phyloP scores from a whole-genome alignment of 2,113 vertebrate species.

The Pandion haliaetus region DNA sequence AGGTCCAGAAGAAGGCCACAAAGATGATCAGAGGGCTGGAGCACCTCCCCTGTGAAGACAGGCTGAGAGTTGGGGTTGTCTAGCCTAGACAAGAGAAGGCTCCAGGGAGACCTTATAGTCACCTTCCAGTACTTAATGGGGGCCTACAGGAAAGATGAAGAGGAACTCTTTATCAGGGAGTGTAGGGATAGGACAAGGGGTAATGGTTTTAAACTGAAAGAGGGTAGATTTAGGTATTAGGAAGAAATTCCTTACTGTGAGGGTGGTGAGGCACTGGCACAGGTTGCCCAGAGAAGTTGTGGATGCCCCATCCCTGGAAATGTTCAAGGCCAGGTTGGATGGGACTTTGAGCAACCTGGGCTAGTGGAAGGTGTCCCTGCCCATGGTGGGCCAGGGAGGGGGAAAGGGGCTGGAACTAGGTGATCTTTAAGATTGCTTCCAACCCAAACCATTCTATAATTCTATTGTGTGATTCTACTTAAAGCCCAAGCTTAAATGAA shows the following conservation, averaged over 20 bases:
- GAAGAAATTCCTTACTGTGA: not conserved
- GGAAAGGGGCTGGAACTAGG: not conserved
- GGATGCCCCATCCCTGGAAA: not conserved
- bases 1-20: not conserved
- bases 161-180: not conserved
- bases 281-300: not conserved
- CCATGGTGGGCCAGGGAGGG: too few species aligned
- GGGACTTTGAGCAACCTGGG: not conserved
- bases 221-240: not conserved
- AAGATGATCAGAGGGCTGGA: not conserved
- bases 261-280: fast-evolving
- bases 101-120: not conserved
- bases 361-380: not conserved
- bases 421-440: not conserved
- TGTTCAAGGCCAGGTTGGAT: fast-evolving
- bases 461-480: not conserved
- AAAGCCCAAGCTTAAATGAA: not conserved
- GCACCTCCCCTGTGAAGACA: not conserved
- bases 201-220: not conserved
- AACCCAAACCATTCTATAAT: too few species aligned
- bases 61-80: not conserved
- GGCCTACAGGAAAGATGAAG: not conserved
- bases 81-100: not conserved
- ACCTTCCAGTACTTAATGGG: not conserved
- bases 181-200: fast-evolving